Evolutionary conservation across 2,113 vertebrate species (phyloP), one percentile per base, ranked within the genome.

Genomic region (Nematolebias whitei): DNA sequence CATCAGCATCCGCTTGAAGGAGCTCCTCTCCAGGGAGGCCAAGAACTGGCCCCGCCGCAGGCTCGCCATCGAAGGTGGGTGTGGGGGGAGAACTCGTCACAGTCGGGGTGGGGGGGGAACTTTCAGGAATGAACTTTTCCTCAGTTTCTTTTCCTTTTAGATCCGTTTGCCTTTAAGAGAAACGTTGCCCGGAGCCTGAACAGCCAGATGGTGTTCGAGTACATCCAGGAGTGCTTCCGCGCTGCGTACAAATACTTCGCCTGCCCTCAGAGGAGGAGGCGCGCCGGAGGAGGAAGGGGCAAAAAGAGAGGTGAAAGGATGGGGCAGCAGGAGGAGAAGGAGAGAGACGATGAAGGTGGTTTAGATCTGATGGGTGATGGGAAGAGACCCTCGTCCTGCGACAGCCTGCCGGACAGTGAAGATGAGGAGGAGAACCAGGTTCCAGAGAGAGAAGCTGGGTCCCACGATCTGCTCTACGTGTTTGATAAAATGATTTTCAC

Each of bases 191-290:
- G 98, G 40, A 99, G 98, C 84, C 91, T 99, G 66, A 99, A 99
- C 90, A 99, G 97, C 91, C 98, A 99, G 85, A 97, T 99, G 96
- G 98, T 99, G 56, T 98, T 96, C 44, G 98, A 99, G 86, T 99
- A 99, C 91, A 94, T 99, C 87, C 94, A 96, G 91, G 98, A 99
- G 86, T 93, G 98, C 61, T 97, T 99, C 87, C 95, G 97, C 54
- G 92, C 92, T 24, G 95, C 98, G 0, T 99, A 99, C 90, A 95
- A 94, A 56, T 99, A 99, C 90, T 99, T 99, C 76, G 98, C 98
- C 7, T 95, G 95, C 83, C 97, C 95, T 58, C 98, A 99, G 87
- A 95, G 83, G 78, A 86, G 87, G 82, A 91, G n/a, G n/a, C n/a
- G 87, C 77, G 82, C 86, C 1, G 59, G 58, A 20, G 35, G 64